Evolutionary conservation across 2,113 vertebrate genomes (phyloP), one percentile per base, ranked within the genome.

Genomic region (Amblyopsis rosae): DNA sequence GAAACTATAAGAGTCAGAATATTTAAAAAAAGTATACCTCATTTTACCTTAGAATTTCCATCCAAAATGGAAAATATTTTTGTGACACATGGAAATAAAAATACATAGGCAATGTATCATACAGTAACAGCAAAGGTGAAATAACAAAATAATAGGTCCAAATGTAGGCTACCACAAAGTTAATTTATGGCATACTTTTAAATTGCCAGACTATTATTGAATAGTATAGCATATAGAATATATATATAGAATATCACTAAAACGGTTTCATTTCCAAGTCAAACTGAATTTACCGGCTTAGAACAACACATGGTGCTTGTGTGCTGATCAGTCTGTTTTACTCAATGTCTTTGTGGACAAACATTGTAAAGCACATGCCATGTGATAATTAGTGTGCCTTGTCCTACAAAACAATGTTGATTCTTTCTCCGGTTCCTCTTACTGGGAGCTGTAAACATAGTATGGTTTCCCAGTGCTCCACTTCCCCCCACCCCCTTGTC

Each of bases 311-410:
- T 54, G 16, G 45, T 55, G 53, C n/a, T n/a, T 60, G 59, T 60
- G 45, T 45, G 59, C 35, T 9, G 12, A 45, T 60, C 6, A 59
- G 57, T 33, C 26, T n/a, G 35, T 45, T 66, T 67, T 61, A 69
- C 32, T 16, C 54, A 65, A 46, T 58, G 46, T 33, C 55, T 53
- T 0, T 69, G 59, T 65, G 68, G 72, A 74, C 82, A 89, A 90
- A 85, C 72, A 87, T 82, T 76, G 58, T 79, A 86, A 86, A 87
- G 77, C 62, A 62, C n/a, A 32, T 35, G 26, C 26, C 26, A 26
- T 65, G 50, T 74, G 66, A 67, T 53, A 9, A 68, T 59, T 26
- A 12, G 26, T 46, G 35, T 19, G 17, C n/a, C 45, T 16, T 65
- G 63, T 45, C 50, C 26, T 49, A 4, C 45, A 15, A 35, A 17